These are phyloP conservation scores for Thaleichthys pacificus DNA, from an alignment of 2,797 vertebrate genomes.

Conservation along the genomic window DNA sequence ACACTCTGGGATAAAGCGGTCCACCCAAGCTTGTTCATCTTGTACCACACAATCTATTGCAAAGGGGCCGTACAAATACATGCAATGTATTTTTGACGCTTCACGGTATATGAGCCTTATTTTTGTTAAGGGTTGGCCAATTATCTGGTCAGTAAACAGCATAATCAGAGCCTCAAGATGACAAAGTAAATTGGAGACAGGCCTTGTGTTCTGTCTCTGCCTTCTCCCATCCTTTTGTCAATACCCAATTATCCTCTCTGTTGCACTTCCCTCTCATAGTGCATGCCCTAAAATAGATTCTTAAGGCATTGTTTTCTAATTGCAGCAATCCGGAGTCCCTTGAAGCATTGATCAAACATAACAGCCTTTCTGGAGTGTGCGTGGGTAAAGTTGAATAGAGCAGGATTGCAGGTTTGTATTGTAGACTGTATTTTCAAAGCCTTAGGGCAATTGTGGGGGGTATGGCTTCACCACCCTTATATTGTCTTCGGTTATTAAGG, in stretches of 20 bases:
- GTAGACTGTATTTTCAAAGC: not conserved
- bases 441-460: not conserved
- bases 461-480: not conserved
- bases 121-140: conserved; percentile 64
- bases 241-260: conserved; percentile 77
- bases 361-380: conserved; percentile 32
- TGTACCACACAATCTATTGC: not conserved
- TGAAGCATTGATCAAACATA: conserved; percentile 65
- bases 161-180: conserved; percentile 71
- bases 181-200: conserved; percentile 70
- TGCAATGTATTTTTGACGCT: conserved; percentile 42
- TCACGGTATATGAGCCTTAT: conserved; percentile 50
- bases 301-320: conserved; percentile 68
- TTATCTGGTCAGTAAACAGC: conserved; percentile 72
- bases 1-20: conserved; percentile 23
- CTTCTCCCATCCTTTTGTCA: conserved; percentile 70
- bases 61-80: not conserved
- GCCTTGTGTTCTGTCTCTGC: conserved; percentile 54
- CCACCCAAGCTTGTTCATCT: not conserved
- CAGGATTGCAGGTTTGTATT: not conserved
- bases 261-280: conserved; percentile 58
- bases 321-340: conserved; percentile 66
- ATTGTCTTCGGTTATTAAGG: not conserved
- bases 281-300: conserved; percentile 66
- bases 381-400: conserved; percentile 3